Evolutionary conservation across 2,797 vertebrate species (phyloP).

Genomic region (Poeciliopsis turneri): DNA sequence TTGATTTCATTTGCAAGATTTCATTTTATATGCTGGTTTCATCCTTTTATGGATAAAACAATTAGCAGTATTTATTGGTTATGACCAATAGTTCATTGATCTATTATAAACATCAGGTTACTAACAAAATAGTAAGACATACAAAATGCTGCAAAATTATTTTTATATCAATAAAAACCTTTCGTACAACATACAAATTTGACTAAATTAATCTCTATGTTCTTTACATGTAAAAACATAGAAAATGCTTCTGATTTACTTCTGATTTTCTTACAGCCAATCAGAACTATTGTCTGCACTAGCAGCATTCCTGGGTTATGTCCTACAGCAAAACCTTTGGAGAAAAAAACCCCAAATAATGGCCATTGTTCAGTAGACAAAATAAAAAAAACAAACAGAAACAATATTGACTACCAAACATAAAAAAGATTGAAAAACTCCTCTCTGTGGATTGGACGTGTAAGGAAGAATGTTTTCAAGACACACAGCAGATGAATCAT

Average conservation of each 20-base stretch:
- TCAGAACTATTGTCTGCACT: not conserved
- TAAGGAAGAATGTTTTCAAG: not conserved
- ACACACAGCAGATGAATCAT: not conserved
- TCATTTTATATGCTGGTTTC: no score
- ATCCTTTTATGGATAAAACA: no score
- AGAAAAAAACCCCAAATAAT: not conserved
- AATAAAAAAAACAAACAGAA: not conserved
- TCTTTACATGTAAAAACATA: no score
- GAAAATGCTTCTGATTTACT: no score
- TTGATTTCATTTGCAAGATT: not conserved
- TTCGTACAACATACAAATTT: no score
- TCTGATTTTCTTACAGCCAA: not conserved
- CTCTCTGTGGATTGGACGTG: not conserved
- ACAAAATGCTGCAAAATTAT: no score
- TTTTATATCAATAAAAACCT: no score
- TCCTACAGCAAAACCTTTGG: not conserved
- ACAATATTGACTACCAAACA: not conserved
- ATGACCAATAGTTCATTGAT: no score
- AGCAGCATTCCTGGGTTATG: not conserved
- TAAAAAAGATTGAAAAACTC: not conserved
- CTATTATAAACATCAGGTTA: no score
- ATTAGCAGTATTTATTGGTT: no score
- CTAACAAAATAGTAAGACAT: no score
- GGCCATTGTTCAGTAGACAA: not conserved
- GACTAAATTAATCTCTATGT: no score